Evolutionary conservation across 2,888 invertebrate species (phyloP), one percentile per base, ranked within the genome.

Genomic region (Pharmacophagus antenor): DNA sequence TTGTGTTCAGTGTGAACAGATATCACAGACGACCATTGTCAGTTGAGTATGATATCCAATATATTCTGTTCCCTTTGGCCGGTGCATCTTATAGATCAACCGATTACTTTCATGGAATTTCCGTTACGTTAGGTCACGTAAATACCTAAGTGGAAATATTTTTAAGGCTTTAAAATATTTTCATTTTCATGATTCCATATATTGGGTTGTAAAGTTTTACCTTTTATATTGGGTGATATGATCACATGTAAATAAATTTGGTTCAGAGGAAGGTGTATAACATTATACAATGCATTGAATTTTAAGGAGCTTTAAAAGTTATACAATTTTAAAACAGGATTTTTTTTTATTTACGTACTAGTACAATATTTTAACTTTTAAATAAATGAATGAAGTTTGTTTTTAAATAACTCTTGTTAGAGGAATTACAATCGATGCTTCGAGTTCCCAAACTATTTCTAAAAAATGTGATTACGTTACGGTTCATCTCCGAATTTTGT

Each of bases 71-170:
- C 0, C 20, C 2, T 18, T 10, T 20, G 46, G 8, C 20, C 21
- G 51, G 5, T 23, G 25, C 25, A n/a, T 41, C 20, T 50, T 44
- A 17, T 27, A 17, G 10, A 21, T 21, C 21, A 2, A 6, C 22
- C 12, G 22, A 25, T 46, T 50, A 44, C 51, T 46, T 50, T 57
- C 44, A 37, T 58, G 15, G 15, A 41, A 25, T 46, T 42, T 49
- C 53, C 53, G 53, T 53, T 53, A 58, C 53, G 53, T 53, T 53
- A 58, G 41, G 58, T 41, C 21, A 21, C 25, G n/a, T 22, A 41
- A 48, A 58, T 53, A 42, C 47, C 53, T 53, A 53, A 25, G 53
- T 7, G 22, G 12, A 17, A 4, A 42, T 17, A 10, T 42, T 53
- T 53, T 31, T 31, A 10, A 31, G 31, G 31, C 31, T 2, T 31